Base-by-base conservation (phyloP, 92 coral and sea anemone genomes). In the Actinernus sp. region DNA sequence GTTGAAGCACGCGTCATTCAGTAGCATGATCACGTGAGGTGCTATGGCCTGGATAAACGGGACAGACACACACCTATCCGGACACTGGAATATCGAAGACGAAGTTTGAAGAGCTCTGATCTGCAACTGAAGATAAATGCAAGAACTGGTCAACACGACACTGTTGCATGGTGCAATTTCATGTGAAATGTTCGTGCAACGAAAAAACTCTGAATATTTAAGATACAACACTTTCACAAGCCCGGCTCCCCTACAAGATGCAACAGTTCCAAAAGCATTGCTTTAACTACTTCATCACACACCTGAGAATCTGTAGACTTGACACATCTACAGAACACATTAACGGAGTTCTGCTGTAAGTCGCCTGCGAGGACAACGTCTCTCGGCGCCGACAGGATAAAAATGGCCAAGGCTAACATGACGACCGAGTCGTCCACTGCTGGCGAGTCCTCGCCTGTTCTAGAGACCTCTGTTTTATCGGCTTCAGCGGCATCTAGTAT, bases 41-140 rank as follows among this genome's bases (percentile, higher is more conserved):
- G 97, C 99, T 23, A 95, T 58, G 2, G 94, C 79, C 29, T 81
- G 96, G 26, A 95, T 95, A 46, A 91, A 95, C 1, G 97, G 97
- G 9, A 75, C 77, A 25, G 93, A 61, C 16, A 92, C 68, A 31
- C 84, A 40, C 18, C 54, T 86, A 29, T 95, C 97, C 31, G 90
- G 82, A 68, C 92, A 95, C 69, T 74, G 93, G 67, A 95, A 95
- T 49, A 95, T 79, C 25, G 99, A 83, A 38, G 80, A 79, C 12
- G 81, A 65, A 31, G 99, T 95, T 55, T 95, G 92, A 14, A 95
- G 68, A 9, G 99, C 95, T 58, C 91, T 95, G 9, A 95, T 81
- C 55, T 91, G 97, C 33, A 91, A 17, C 65, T 4, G 23, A 10
- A 58, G 33, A 14, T 2, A 16, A 55, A 26, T 1, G 3, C 56